phyloP scores from a whole-genome alignment of 2,113 vertebrate genomes.

The Ploceus nigricollis region DNA sequence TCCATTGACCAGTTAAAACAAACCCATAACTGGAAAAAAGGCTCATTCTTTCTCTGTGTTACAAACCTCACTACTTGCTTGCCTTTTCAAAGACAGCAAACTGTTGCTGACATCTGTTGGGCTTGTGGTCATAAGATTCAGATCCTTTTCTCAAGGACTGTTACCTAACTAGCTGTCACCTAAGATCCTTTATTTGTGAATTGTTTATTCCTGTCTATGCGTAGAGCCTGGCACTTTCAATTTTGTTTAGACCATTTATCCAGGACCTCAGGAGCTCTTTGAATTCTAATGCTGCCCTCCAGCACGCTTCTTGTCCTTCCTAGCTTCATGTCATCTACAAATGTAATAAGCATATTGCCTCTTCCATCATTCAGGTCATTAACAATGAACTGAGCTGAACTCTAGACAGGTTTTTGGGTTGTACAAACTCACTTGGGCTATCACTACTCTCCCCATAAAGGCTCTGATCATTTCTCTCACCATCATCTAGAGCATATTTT shows the following conservation, averaged over 20 bases:
- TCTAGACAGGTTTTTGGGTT: background rate
- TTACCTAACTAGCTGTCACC: slow-evolving; percentile 5
- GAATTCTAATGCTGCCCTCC: slow-evolving; percentile 53
- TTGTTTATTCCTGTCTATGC: background rate
- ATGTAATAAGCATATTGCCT: slow-evolving; percentile 16
- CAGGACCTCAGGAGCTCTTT: slow-evolving; percentile 2
- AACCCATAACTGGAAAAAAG: background rate
- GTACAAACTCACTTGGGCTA: background rate
- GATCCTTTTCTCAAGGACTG: slow-evolving; percentile 3
- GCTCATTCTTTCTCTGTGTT: background rate
- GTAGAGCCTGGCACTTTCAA: background rate
- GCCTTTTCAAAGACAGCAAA: background rate
- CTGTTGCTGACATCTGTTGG: background rate
- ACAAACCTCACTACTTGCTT: background rate
- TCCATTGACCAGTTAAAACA: background rate
- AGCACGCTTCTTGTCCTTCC: background rate
- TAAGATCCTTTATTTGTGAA: slow-evolving; percentile 1
- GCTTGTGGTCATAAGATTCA: background rate
- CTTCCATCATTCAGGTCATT: slow-evolving; percentile 9
- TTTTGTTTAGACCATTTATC: slow-evolving; percentile 48
- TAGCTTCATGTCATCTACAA: background rate
- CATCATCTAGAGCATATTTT: background rate
- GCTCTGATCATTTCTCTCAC: background rate
- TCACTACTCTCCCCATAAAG: background rate
- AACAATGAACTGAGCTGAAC: background rate